Evolutionary conservation across 1,140 invertebrate genomes (phyloP), one percentile per base, ranked within the genome.

Genomic region (Anagrus nilaparvatae): DNA sequence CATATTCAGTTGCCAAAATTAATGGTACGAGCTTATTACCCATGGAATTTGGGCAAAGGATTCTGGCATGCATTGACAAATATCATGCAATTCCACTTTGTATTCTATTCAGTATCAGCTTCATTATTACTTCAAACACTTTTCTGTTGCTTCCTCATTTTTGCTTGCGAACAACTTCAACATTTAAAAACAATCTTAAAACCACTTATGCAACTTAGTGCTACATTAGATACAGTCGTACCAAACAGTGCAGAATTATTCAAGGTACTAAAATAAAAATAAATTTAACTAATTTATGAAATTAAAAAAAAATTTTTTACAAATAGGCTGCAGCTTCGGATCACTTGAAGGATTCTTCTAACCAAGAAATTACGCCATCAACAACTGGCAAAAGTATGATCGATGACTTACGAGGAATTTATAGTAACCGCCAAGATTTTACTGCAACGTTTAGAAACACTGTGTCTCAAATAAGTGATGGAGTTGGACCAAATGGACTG

Each of bases 121-220:
- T 72, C 81, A 0, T 87, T 86, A 55, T 67, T 84, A 2, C 53
- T 81, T 30, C 84, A 87, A 53, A 74, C 82, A 0, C 63, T 87
- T 43, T 87, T 88, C 64, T 87, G 84, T 51, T 87, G 81, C 2
- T 87, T 83, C 80, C 52, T 87, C 28, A 77, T 87, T 21, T 87
- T 85, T 48, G 81, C 84, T 1, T 88, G 85, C 49, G 84, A 87
- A 52, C 85, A 88, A 53, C 59, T 88, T 9, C 79, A 84, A 54
- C 85, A 88, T 66, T 60, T 87, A 5, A 88, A 87, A 51, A 80
- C 81, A 31, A 87, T 87, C 29, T 79, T 88, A 78, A 84, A 84
- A 48, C 84, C 84, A 0, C 58, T 88, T 17, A 87, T 88, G 80
- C 84, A 88, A 52, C 69, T 87, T 1, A 86, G 82, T 13, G 81